These are phyloP conservation scores for Gymnobelideus leadbeateri DNA, from an alignment of 2,113 vertebrate species.

Conservation along the genomic window DNA sequence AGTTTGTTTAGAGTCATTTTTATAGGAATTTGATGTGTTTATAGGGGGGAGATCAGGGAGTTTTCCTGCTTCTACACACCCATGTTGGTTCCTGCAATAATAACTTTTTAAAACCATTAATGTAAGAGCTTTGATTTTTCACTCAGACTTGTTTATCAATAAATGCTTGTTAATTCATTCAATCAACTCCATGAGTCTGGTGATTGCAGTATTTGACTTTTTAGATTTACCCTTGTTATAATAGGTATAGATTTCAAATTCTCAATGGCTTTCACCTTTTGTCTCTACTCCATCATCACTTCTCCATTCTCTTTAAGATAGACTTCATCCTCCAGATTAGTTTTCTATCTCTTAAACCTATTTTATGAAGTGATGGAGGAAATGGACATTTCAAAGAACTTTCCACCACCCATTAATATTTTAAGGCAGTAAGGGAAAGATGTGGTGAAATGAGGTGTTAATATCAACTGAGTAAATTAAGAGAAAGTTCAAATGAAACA, in stretches of 20 bases:
- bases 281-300: background rate
- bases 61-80: too few species aligned
- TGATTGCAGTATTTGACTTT: background rate
- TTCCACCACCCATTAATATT: background rate
- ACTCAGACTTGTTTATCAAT: background rate
- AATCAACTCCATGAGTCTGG: background rate
- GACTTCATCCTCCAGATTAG: background rate
- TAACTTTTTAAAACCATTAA: background rate
- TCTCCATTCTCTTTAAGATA: background rate
- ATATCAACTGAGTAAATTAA: background rate
- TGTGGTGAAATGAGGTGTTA: background rate
- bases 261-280: background rate
- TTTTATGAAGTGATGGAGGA: background rate
- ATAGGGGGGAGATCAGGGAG: too few species aligned
- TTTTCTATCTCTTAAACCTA: conserved; percentile 8
- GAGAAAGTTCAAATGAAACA: background rate
- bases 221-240: background rate
- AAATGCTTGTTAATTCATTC: background rate
- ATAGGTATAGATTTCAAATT: background rate
- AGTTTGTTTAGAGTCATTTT: too few species aligned
- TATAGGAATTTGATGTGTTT: too few species aligned
- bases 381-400: background rate
- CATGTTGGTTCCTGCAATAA: too few species aligned
- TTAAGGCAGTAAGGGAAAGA: background rate
- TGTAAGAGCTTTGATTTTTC: background rate